Percentiles rank a stretch among this genome's conserved stretches.
phyloP scores from a whole-genome alignment of 2,797 vertebrate species.

The Catostomus latipinnis region DNA sequence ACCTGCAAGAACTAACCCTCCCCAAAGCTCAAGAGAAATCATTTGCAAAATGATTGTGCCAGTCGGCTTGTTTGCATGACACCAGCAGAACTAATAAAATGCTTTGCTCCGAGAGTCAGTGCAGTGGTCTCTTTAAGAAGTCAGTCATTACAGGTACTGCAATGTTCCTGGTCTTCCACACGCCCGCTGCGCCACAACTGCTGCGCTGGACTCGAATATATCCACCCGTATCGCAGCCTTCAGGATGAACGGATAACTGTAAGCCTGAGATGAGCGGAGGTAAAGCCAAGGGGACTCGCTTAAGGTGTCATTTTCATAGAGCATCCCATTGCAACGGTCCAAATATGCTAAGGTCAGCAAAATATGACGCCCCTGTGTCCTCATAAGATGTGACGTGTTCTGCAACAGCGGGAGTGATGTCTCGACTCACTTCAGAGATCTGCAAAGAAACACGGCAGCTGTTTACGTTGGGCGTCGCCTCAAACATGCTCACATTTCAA shows the following conservation, averaged over 20 bases:
- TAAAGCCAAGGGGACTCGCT: slow-evolving; percentile 25
- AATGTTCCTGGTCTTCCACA: slow-evolving; percentile 65
- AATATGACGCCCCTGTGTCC: slow-evolving; percentile 76
- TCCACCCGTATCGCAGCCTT: slow-evolving; percentile 31
- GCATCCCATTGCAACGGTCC: slow-evolving; percentile 62
- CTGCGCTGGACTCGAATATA: slow-evolving; percentile 25
- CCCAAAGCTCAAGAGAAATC: slow-evolving; percentile 20
- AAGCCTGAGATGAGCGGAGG: background rate
- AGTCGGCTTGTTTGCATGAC: slow-evolving; percentile 25
- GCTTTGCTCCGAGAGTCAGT: slow-evolving; percentile 50
- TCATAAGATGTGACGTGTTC: slow-evolving; percentile 79
- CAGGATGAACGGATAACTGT: slow-evolving; percentile 33
- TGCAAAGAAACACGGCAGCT: slow-evolving; percentile 66
- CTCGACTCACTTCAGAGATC: slow-evolving; percentile 61
- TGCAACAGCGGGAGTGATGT: slow-evolving; percentile 74
- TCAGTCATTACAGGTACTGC: slow-evolving; percentile 63
- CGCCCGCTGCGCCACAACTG: slow-evolving; percentile 49
- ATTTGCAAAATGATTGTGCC: slow-evolving; percentile 40
- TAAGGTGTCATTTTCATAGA: slow-evolving; percentile 61
- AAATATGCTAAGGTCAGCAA: slow-evolving; percentile 81
- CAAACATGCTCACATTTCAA: slow-evolving; percentile 52
- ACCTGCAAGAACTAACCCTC: slow-evolving; percentile 62
- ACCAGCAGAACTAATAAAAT: slow-evolving; percentile 21
- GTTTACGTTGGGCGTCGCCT: slow-evolving; percentile 62
- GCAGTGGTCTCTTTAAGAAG: slow-evolving; percentile 48